A percentile compares a stretch with the other conserved stretches of the same genome.
Evolutionary conservation across 2,113 vertebrate genomes (phyloP).

Genomic region (Clarias magur): DNA sequence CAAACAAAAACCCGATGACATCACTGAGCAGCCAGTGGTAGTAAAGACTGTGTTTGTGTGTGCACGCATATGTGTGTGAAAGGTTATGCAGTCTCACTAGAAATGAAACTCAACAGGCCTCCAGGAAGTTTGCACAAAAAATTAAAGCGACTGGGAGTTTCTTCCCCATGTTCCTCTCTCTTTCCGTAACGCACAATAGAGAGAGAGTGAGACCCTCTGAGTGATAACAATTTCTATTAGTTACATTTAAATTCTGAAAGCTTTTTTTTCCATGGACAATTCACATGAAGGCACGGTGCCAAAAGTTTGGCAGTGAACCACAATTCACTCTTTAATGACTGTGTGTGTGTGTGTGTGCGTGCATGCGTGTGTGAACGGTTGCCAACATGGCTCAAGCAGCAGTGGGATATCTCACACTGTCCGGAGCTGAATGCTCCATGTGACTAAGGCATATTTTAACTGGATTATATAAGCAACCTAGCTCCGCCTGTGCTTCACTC

Average conservation of each 20-base stretch:
- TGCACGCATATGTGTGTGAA: slow-evolving; percentile 42
- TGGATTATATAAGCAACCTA: slow-evolving; percentile 77
- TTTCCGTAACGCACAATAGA: slow-evolving; percentile 38
- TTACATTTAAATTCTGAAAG: slow-evolving; percentile 70
- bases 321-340: slow-evolving; percentile 63
- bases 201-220: slow-evolving; percentile 52
- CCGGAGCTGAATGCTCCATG: slow-evolving; percentile 74
- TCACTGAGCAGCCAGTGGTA: background rate
- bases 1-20: background rate
- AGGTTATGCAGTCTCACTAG: slow-evolving; percentile 62
- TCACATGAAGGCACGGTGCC: slow-evolving; percentile 66
- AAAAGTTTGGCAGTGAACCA: slow-evolving; percentile 65
- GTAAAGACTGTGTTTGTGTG: slow-evolving; percentile 27
- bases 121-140: slow-evolving; percentile 51
- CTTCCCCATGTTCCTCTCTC: slow-evolving; percentile 54
- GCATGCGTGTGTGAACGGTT: slow-evolving; percentile 59
- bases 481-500: slow-evolving; percentile 66
- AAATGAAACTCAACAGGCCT: slow-evolving; percentile 51
- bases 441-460: slow-evolving; percentile 78
- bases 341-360: slow-evolving; percentile 36
- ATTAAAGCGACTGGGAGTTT: slow-evolving; percentile 65
- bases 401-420: slow-evolving; percentile 69
- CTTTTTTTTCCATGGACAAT: slow-evolving; percentile 63
- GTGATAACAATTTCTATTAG: slow-evolving; percentile 57
- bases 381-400: slow-evolving; percentile 70